Base-by-base conservation (phyloP, 1,140 invertebrate species). In the Leptinotarsa defecta region DNA sequence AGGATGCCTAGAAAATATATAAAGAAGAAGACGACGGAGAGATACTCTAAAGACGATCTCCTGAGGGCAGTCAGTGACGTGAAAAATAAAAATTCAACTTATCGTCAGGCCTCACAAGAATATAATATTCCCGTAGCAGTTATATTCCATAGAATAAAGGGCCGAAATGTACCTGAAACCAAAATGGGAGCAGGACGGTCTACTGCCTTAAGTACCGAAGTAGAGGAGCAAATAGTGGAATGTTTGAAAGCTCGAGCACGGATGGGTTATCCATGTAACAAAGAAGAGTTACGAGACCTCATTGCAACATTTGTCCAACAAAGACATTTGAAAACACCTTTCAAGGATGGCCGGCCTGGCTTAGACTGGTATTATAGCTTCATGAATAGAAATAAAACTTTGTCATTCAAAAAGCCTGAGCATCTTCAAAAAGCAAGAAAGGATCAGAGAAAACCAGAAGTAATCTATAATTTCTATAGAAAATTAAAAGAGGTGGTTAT, bases 381-480 rank as follows among this genome's bases (percentile, higher is more conserved):
- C 34, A 71, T 71, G 43, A 71, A 71, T n/a, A 43, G 68, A 19
- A 27, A 71, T 52, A n/a, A 49, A 49, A 20, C 17, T 19, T 52
- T 52, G 43, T 49, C 68, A 13, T 24, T 71, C 43, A 77, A 77
- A 68, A 79, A 79, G 43, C 73, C 75, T 20, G 73, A 79, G 64
- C 73, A 77, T 65, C 76, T 79, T 13, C 78, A 77, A 71, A 79
- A 79, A 69, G 63, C 15, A 43, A 64, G 78, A 64, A 75, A 72
- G 52, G 67, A 77, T 57, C 68, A 69, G 15, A 72, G 73, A 62
- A 74, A 71, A 17, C 76, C 78, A 17, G 74, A 75, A 19, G 65
- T 79, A 13, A 73, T 79, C 27, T 76, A 78, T 64, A 72, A 76
- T 49, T 78, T 77, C 48, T 79, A 79, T 78, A 64, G 70, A 24